Evolutionary conservation across 2,113 vertebrate genomes (phyloP).

Genomic region (Ancistrus triradiatus): DNA sequence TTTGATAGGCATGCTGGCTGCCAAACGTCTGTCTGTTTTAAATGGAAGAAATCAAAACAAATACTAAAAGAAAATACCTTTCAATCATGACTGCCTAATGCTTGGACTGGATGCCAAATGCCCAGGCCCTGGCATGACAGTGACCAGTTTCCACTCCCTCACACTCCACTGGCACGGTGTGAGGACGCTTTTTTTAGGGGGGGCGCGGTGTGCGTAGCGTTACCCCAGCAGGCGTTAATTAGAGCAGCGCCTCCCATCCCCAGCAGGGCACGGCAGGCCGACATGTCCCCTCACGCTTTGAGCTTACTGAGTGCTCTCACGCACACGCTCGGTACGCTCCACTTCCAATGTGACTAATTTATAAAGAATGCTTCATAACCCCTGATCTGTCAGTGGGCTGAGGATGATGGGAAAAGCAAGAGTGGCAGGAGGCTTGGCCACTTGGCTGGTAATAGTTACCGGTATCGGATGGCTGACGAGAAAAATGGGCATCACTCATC

Average conservation of each 20-base stretch:
- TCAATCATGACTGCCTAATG: too few relatives aligned
- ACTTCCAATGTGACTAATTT: conserved; percentile 61
- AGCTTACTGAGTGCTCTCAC: conserved; percentile 37
- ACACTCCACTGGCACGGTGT: background rate
- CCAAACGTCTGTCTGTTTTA: too few relatives aligned
- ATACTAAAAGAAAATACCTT: too few relatives aligned
- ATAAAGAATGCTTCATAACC: conserved; percentile 60
- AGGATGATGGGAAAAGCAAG: conserved; percentile 19
- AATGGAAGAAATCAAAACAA: too few relatives aligned
- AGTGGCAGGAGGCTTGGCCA: conserved; percentile 10
- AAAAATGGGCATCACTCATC: conserved; percentile 18
- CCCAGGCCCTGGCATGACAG: background rate
- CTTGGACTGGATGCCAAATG: background rate
- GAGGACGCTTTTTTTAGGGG: conserved; percentile 14
- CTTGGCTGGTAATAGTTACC: conserved; percentile 5
- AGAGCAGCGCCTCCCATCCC: conserved; percentile 59
- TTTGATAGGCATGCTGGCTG: too few relatives aligned
- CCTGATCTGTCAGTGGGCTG: conserved; percentile 34
- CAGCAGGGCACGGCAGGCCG: conserved; percentile 54
- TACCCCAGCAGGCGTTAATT: conserved; percentile 66
- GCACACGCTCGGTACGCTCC: conserved; percentile 40
- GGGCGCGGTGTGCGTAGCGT: conserved; percentile 57
- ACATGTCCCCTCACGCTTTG: conserved; percentile 67
- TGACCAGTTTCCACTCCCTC: background rate
- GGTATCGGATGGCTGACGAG: conserved; percentile 9